phyloP scores from a whole-genome alignment of 2,888 invertebrate species.

The Apamea crenata region DNA sequence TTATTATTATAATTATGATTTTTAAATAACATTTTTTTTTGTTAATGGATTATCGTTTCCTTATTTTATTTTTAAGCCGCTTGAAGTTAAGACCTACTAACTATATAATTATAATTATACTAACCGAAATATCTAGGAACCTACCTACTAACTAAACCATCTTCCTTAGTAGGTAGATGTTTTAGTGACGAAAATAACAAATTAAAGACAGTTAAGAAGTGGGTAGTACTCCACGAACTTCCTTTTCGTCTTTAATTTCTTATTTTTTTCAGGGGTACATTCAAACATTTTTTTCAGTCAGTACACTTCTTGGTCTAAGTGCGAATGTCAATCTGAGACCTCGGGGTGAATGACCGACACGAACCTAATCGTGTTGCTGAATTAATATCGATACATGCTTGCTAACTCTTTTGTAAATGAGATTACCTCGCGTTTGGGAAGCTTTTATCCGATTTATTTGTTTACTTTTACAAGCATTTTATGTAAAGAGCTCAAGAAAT shows the following conservation, averaged over 20 bases:
- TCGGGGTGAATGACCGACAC: constrained; percentile 30
- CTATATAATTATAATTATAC: too few relatives aligned
- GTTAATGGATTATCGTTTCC: neutral
- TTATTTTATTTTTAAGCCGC: neutral
- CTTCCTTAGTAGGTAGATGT: neutral
- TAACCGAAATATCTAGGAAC: too few relatives aligned
- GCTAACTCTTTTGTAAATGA: constrained; percentile 20
- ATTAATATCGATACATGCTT: constrained; percentile 46
- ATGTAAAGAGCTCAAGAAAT: neutral
- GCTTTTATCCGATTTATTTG: constrained; percentile 29
- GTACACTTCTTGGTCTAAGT: neutral
- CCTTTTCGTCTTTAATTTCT: neutral
- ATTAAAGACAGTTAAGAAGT: too few relatives aligned
- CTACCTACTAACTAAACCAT: neutral
- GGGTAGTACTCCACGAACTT: neutral
- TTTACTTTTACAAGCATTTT: constrained; percentile 30
- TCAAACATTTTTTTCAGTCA: neutral
- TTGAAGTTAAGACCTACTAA: too few relatives aligned
- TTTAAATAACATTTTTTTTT: too few relatives aligned
- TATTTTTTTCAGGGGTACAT: neutral
- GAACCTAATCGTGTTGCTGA: constrained; percentile 39
- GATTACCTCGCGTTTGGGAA: constrained; percentile 27
- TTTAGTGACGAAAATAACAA: too few relatives aligned
- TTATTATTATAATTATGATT: too few relatives aligned
- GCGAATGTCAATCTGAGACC: constrained; percentile 31